Conservation (phyloP, 1,140 invertebrate species). For the Psilanteris sp. region DNA sequence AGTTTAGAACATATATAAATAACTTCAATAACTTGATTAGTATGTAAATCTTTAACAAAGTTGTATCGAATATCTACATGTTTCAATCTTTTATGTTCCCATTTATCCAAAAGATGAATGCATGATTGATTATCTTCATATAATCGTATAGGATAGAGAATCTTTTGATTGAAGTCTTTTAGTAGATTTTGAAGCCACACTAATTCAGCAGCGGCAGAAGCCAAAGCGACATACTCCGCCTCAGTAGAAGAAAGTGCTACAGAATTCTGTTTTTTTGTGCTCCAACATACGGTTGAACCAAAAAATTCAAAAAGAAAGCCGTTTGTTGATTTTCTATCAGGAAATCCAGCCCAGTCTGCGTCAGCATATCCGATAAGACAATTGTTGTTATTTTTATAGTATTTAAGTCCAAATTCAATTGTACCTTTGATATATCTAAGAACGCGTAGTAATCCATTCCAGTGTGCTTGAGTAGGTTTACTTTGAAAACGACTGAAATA, state of each 20-base stretch:
- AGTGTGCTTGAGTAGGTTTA: neutral
- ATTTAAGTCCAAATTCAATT: neutral
- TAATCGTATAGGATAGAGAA: conserved; percentile 28
- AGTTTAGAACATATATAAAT: neutral
- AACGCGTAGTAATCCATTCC: conserved; percentile 12
- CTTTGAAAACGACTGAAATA: conserved; percentile 10
- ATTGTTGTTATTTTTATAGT: no score
- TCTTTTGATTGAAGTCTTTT: conserved; percentile 39
- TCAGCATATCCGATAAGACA: no score
- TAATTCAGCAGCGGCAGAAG: conserved; percentile 68
- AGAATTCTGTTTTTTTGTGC: conserved; percentile 71
- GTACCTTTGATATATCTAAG: conserved; percentile 4
- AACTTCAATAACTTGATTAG: conserved; percentile 2
- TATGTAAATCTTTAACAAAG: conserved; percentile 15
- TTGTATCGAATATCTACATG: conserved; percentile 43
- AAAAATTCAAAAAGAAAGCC: conserved; percentile 83
- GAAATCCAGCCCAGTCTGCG: conserved; percentile 67
- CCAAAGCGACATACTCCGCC: conserved; percentile 77
- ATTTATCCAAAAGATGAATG: conserved; percentile 18
- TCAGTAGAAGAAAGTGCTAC: conserved; percentile 76
- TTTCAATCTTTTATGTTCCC: conserved; percentile 28
- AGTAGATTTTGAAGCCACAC: conserved; percentile 70
- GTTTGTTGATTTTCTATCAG: conserved; percentile 61
- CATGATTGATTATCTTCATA: conserved; percentile 67
- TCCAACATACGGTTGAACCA: conserved; percentile 69